Base-by-base conservation (phyloP, 2,113 vertebrate species). In the Rhodinocichla rosea region DNA sequence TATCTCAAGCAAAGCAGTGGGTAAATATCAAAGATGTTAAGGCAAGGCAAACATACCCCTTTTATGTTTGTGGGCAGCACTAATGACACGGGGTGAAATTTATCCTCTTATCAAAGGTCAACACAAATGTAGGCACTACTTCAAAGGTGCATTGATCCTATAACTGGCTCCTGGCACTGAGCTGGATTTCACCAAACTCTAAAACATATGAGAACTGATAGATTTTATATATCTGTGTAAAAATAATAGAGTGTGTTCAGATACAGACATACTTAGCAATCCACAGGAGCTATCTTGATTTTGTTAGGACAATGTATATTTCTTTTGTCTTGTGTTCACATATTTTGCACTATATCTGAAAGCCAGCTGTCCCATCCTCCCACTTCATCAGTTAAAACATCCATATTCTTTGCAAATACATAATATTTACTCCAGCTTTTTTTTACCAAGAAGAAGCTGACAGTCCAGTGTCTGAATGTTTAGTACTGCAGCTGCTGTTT, bases 61-160 rank as follows among this genome's bases (percentile, higher is more conserved):
- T 97, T 96, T 85, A 96, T 97, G 92, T 96, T 87, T 94, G 94
- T 94, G 89, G 94, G 81, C 90, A 89, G 30, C 78, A 63, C 83
- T 90, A 96, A 92, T 93, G 90, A 77, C 92, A 97, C 35, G 74
- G 55, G 67, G 87, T 94, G 92, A 96, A 97, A 97, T 97, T 91
- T 97, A 95, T 92, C 70, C 49, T 79, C 78, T 97, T 96, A 96
- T 96, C 96, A 94, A 94, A 96, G 89, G 75, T 94, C 96, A 96
- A 89, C 92, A 95, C 62, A 95, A 93, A 89, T 60, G 75, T 67
- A 96, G 88, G 94, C 90, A 93, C 56, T 92, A 92, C 93, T 96
- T 97, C 93, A 96, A 97, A 97, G 94, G 68, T 93, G 19, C 80
- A 92, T 96, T 96, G 96, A 97, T 94, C 95, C 62, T 70, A 26